phyloP scores from a whole-genome alignment of 30 jellyfish, hydroid and myxozoan species.

The Catostylus mosaicus region DNA sequence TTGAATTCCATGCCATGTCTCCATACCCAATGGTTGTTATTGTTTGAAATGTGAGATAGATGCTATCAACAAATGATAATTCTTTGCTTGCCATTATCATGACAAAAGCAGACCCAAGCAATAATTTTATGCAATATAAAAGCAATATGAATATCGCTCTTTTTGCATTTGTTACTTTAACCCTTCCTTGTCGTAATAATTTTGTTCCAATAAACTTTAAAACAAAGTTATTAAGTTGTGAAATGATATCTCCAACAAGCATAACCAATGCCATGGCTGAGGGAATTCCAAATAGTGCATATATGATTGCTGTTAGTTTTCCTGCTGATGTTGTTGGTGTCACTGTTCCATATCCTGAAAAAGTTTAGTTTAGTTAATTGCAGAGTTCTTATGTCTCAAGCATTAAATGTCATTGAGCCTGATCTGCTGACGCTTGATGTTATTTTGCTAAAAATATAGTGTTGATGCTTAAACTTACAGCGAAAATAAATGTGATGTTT shows the following conservation, averaged over 20 bases:
- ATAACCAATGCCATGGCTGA: conserved; percentile 40
- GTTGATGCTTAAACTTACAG: no score
- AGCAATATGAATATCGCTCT: not conserved
- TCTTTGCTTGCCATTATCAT: not conserved
- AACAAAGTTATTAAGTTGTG: not conserved
- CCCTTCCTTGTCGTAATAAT: not conserved
- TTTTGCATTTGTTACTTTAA: no score
- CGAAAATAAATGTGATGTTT: no score
- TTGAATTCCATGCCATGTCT: not conserved
- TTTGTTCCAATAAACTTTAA: not conserved
- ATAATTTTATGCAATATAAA: not conserved
- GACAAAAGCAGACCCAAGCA: not conserved
- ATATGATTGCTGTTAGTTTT: conserved; percentile 11
- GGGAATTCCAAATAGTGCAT: conserved; percentile 35
- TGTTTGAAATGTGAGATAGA: conserved; percentile 38
- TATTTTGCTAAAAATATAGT: no score
- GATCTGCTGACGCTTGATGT: no score
- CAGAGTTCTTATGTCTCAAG: no score
- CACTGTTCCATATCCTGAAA: conserved; percentile 46
- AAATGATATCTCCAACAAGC: conserved; percentile 30
- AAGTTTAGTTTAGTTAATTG: no score
- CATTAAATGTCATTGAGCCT: not conserved
- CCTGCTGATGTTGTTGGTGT: conserved; percentile 56
- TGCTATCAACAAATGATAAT: conserved; percentile 15
- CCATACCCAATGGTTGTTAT: conserved; percentile 61